Evolutionary conservation across 2,888 invertebrate genomes (phyloP).

Genomic region (Eretmocerus hayati): DNA sequence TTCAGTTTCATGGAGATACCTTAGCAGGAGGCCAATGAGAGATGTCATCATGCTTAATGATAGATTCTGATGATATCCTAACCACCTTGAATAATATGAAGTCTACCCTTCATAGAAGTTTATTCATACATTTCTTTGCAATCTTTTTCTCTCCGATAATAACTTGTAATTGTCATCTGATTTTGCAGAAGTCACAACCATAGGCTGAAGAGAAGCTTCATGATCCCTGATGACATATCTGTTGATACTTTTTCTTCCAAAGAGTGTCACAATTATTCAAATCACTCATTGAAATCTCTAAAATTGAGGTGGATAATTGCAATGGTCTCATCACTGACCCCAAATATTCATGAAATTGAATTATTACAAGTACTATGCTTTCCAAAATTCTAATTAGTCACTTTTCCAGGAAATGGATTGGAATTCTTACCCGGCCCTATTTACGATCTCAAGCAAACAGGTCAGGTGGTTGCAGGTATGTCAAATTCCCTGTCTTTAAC

Average conservation of each 20-base stretch:
- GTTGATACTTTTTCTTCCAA: conserved; percentile 12
- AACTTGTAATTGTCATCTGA: conserved; percentile 12
- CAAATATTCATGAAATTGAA: conserved; percentile 28
- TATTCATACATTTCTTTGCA: conserved; percentile 2
- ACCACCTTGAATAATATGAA: conserved; percentile 9
- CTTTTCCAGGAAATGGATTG: conserved; percentile 45
- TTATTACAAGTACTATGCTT: conserved; percentile 18
- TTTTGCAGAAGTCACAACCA: conserved; percentile 16
- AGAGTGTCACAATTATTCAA: conserved; percentile 14
- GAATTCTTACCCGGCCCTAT: conserved; percentile 64
- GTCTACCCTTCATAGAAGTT: conserved; percentile 2
- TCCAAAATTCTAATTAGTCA: conserved; percentile 26
- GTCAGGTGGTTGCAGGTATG: conserved; percentile 76
- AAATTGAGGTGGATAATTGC: background rate
- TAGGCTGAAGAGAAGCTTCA: conserved; percentile 7
- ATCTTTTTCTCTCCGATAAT: conserved; percentile 3
- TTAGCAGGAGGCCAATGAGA: conserved; percentile 41
- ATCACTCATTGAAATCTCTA: conserved; percentile 1
- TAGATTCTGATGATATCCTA: conserved; percentile 8
- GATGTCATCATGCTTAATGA: conserved; percentile 31
- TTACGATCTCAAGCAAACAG: conserved; percentile 79
- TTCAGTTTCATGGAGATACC: conserved; percentile 44
- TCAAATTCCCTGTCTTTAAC: background rate
- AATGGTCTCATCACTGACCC: too few species aligned
- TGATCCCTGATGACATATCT: conserved; percentile 5